These are phyloP conservation scores for Eurosta solidaginis DNA, from an alignment of 1,140 invertebrate genomes.

Conservation along the genomic window DNA sequence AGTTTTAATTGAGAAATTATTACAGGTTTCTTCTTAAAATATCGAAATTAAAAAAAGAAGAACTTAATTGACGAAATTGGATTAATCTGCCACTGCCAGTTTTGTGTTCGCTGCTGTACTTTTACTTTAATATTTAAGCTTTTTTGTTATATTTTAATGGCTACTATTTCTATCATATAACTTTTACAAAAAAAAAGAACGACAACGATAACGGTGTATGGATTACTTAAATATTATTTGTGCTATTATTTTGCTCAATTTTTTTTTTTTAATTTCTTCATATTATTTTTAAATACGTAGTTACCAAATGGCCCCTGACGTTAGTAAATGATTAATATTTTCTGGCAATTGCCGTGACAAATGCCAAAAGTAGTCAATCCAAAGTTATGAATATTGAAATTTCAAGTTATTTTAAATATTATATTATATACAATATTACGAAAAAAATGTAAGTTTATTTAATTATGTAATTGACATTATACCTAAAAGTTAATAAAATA, in stretches of 20 bases:
- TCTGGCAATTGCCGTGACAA: constrained; percentile 6
- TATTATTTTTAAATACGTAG: background rate
- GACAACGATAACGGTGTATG: constrained; percentile 24
- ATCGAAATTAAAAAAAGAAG: too few relatives aligned
- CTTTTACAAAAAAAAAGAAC: background rate
- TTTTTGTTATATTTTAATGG: too few relatives aligned
- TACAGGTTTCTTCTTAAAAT: too few relatives aligned
- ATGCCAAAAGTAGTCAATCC: constrained; percentile 1
- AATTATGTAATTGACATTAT: too few relatives aligned
- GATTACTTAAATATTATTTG: background rate
- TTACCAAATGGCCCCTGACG: background rate
- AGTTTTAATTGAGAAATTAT: too few relatives aligned
- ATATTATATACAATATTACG: background rate
- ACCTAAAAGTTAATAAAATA: too few relatives aligned
- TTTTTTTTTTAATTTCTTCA: background rate
- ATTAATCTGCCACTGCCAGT: too few relatives aligned
- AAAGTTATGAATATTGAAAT: background rate
- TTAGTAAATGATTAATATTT: background rate
- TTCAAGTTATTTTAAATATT: background rate
- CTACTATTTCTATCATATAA: too few relatives aligned
- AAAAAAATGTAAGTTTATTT: too few relatives aligned
- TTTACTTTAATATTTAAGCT: too few relatives aligned
- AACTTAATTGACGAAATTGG: too few relatives aligned
- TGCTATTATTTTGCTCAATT: background rate
- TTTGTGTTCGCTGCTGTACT: too few relatives aligned